Evolutionary conservation across 2,113 vertebrate genomes (phyloP), one percentile per base, ranked within the genome.

Genomic region (Nibea coibor): DNA sequence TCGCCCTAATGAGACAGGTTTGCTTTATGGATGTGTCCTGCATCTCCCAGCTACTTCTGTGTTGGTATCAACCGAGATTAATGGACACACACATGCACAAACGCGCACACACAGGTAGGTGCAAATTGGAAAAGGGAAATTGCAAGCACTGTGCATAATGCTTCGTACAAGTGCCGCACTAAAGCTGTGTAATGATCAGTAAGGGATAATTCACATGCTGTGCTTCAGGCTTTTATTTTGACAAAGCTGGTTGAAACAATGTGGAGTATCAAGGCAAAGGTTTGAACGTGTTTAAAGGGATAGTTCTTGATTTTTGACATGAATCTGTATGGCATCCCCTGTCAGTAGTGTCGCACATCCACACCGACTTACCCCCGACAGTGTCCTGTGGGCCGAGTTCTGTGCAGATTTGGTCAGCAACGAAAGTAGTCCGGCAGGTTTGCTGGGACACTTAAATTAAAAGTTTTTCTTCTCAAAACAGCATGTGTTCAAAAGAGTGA

Each of bases 1-100:
- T 89, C 80, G 51, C 43, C 51, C 80, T 87, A 88, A 88, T 87
- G 86, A 88, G 78, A 84, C 58, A 11, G 67, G 61, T 74, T 77
- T 82, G 56, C 76, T 89, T 88, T 83, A 84, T 75, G 75, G 86
- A 69, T 31, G 54, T 78, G 22, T 71, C 68, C 54, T 53, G 85
- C 73, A n/a, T 53, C 89, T 75, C 58, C 54, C 70, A 39, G 69
- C 70, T 66, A 76, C 80, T 74, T 78, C 66, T 72, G 78, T 58
- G 42, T 28, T 48, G 28, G 62, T 54, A 61, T 57, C 57, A 54
- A n/a, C 24, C 22, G 1, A 75, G 81, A 87, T 71, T 74, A 72
- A 89, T 86, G 77, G 69, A 47, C 72, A 24, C 59, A 22, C 53
- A 75, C 68, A 28, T 62, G 35, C 54, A 75, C 45, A 64, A 71